Evolutionary conservation across 2,888 invertebrate genomes (phyloP), one percentile per base, ranked within the genome.

Genomic region (Rhopalosiphum nymphaeae): DNA sequence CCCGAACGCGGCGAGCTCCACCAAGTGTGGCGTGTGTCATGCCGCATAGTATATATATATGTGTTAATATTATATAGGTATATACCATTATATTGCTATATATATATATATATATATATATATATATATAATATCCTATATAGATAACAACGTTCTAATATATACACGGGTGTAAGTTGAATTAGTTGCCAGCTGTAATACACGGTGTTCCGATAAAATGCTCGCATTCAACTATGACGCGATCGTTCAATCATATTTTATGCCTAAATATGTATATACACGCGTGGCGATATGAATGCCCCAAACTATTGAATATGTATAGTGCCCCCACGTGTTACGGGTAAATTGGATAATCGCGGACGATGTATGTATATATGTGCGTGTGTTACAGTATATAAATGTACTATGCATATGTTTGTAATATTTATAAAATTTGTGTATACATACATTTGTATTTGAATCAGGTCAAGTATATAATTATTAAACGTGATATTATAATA

Each of bases 161-260:
- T 85, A 84, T 25, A 44, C 53, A 36, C 1, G 88, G 42, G 56
- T 53, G 88, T 53, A 42, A 56, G 88, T 89, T 56, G 56, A 56
- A 56, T 89, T 56, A 42, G 88, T 56, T 89, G 53, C 25, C 26
- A 42, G 88, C 56, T 89, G 89, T 89, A 89, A 13, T 56, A 89
- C 89, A 57, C 42, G 56, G 89, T 57, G 89, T 89, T 57, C 53
- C 49, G 88, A 88, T 88, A 49, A 53, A 88, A 57, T 42, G 36
- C 21, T 78, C 9, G 4, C 7, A 36, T 36, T 78, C 78, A 36
- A 78, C 78, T 21, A 36, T 78, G 78, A 36, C 56, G 89, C 42
- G 53, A 89, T 57, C 89, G 56, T 57, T 57, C 89, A 89, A 89
- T 89, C 89, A 57, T 89, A 53, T 56, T 88, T 36, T 88, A 67